A percentile compares a stretch with the other conserved stretches of the same genome.
These are phyloP conservation scores for Thaleichthys pacificus DNA, from an alignment of 2,797 vertebrate genomes.

Conservation along the genomic window DNA sequence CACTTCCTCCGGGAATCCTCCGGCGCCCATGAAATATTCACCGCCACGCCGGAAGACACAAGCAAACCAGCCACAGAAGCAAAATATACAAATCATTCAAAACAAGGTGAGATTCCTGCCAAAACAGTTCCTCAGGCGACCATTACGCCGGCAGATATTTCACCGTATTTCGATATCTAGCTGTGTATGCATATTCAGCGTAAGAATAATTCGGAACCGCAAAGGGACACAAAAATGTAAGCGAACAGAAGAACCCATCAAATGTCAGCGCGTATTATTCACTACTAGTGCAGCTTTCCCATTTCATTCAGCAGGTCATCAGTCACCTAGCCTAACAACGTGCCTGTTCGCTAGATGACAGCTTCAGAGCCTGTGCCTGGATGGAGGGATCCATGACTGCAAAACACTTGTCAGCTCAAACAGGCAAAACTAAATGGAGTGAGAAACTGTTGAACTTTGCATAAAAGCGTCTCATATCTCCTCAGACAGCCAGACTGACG, in stretches of 20 bases:
- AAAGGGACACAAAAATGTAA: slow-evolving; percentile 1
- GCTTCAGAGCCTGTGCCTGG: neutral
- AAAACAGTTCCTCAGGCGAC: neutral
- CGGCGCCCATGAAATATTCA: slow-evolving; percentile 47
- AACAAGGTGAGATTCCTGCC: slow-evolving; percentile 1
- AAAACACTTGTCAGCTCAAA: neutral
- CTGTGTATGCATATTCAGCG: slow-evolving; percentile 12
- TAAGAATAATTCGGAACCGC: slow-evolving; percentile 11
- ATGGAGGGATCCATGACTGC: neutral
- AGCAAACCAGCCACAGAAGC: slow-evolving; percentile 25
- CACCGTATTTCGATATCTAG: too few species aligned
- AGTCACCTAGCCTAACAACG: slow-evolving; percentile 10
- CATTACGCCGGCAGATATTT: too few species aligned
- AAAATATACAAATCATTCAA: slow-evolving; percentile 20
- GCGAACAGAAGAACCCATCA: neutral
- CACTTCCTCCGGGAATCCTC: slow-evolving; percentile 10
- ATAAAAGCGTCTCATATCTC: neutral
- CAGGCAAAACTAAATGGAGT: too few species aligned
- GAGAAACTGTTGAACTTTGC: neutral
- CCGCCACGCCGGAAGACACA: slow-evolving; percentile 22
- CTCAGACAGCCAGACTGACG: neutral
- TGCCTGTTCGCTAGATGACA: neutral
- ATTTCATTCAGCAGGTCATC: slow-evolving; percentile 40
- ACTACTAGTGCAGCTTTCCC: slow-evolving; percentile 9
- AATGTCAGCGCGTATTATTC: slow-evolving; percentile 14